Base-by-base conservation (phyloP, 2,888 invertebrate genomes). In the Aromia moschata region DNA sequence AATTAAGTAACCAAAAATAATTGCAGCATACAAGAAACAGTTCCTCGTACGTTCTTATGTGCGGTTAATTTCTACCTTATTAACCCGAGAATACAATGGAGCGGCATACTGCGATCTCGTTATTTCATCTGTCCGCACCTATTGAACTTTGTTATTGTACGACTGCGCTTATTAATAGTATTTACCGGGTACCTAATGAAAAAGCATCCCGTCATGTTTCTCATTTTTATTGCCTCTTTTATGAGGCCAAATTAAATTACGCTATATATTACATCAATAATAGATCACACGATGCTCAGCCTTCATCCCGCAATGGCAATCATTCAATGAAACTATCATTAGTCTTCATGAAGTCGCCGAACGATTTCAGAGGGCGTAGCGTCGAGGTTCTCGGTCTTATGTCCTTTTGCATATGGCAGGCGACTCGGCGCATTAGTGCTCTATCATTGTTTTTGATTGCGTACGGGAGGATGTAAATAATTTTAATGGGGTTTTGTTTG, bases 281-380 rank as follows among this genome's bases (percentile, higher is more conserved):
- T 40, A 41, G 59, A 64, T 67, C 67, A 67, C 62, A 64, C 60
- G 33, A 55, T 47, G 60, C 59, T 59, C 62, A 61, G 66, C 60
- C 64, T 59, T 65, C 65, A 62, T 60, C 60, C 65, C 62, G 65
- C 63, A 69, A 64, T 59, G 64, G 61, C 59, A 70, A 73, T 73
- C 73, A 72, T 72, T 71, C 71, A 72, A 73, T 73, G 69, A 73
- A 71, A 71, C 65, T 65, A 68, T 69, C 72, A 72, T 73, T 71
- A 72, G 70, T 73, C 72, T 72, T 73, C 72, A 73, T 73, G 65
- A 71, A 64, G 63, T 61, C 47, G 60, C 58, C 55, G 60, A 63
- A 60, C 62, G 62, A 62, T 61, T 60, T 51, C 46, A 56, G 51
- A 38, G 62, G 64, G 59, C 56, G 62, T 59, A 59, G 62, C 64